Base-by-base conservation (phyloP, 2,113 vertebrate genomes). In the Rafetus swinhoei region DNA sequence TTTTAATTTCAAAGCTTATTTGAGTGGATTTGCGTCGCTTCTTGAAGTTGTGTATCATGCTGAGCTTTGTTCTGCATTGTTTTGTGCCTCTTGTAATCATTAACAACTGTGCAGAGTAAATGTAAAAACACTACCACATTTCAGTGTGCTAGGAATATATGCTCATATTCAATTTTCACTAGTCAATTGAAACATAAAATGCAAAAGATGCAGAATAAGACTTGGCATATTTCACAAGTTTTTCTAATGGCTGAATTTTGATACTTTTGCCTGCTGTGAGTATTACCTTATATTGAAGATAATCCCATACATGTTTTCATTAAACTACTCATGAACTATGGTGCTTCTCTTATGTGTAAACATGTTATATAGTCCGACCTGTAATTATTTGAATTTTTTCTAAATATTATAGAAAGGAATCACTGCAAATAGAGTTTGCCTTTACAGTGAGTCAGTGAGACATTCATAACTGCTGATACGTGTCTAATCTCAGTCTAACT, bases 1-100 rank as follows among this genome's bases (percentile, higher is more conserved):
- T 52, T 88, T 94, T 57, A 3, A 92, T 93, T 79, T 92, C 1
- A 3, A 65, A 84, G 56, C 79, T 92, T 12, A 62, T 94, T 96
- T 96, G 21, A 91, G 50, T 88, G 59, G 22, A 82, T 84, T 60
- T 90, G 18, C 24, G 45, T 95, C 2, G 1, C 25, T 87, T 92
- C 56, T 39, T 10, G 77, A 16, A 74, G 39, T 76, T 65, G 27
- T 54, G 65, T 85, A 74, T 11, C n/a, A 74, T 19, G 18, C n/a
- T 35, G 69, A 22, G 19, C 69, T 21, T 74, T 74, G n/a, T 74
- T 74, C 19, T 39, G n/a, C 69, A 39, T 32, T 74, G 69, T 10
- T 39, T 74, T 74, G n/a, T 6, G 19, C 19, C 18, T 74, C 19
- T 21, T 74, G 9, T 74, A 76, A 7, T 76, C 39, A 24, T 76